Base-by-base conservation (phyloP, 2,888 invertebrate genomes). In the Cerceris rybyensis region DNA sequence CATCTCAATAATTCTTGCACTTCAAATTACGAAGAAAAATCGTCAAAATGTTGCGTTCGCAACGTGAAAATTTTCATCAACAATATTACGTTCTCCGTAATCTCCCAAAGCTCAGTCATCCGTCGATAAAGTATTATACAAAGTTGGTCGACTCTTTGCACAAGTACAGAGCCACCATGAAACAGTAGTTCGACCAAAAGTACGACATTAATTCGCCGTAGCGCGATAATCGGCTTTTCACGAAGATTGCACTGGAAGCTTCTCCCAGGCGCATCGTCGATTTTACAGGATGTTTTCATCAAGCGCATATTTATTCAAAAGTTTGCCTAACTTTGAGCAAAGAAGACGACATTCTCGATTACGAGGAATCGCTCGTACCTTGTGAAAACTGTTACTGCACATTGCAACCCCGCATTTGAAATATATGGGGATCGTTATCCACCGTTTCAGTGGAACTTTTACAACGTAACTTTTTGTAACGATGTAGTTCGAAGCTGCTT, bases 221-320 rank as follows among this genome's bases (percentile, higher is more conserved):
- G 43, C 69, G 39, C 11, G 14, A 50, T n/a, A 41, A 16, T 66
- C n/a, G 52, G 57, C 57, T 72, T 71, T 72, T 75, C 55, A n/a
- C 2, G 52, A 52, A 57, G 61, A 9, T 42, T 64, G 8, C 42
- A 52, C 11, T 11, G 8, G 46, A 11, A 46, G 46, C 11, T 46
- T 46, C 46, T 11, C 46, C 9, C 46, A 11, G 11, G 14, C 58
- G 60, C 46, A 69, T 17, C 65, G 68, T 63, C 60, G 69, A 78
- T 70, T 78, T 71, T 68, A 68, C 57, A 58, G 46, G 60, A n/a
- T 50, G 50, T 28, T 28, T 28, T 28, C 28, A 28, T 28, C 7
- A 14, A 17, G 11, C 42, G 43, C 64, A 73, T 73, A 78, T 73
- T 73, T 78, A 67, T 78, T 73, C 64, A 64, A 67, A 78, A 70